Evolutionary conservation across 2,797 vertebrate genomes (phyloP).

Genomic region (Hyperoplus lanceolatus): DNA sequence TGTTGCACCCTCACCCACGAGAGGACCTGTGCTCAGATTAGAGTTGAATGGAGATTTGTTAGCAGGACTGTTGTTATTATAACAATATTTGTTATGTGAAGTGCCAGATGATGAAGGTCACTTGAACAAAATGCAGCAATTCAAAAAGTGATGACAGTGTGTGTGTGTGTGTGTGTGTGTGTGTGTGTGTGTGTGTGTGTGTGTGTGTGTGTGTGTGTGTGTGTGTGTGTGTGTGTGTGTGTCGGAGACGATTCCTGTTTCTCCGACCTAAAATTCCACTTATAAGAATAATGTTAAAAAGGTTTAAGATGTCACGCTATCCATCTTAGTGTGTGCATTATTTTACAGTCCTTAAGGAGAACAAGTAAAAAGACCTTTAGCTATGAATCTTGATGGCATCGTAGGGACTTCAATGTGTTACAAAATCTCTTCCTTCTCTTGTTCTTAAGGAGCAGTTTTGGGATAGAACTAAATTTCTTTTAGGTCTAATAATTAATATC

Average conservation of each 20-base stretch:
- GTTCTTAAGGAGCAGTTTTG: neutral
- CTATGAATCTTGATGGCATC: neutral
- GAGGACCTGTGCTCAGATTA: neutral
- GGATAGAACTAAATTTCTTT: neutral
- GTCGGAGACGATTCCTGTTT: neutral
- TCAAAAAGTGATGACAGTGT: conserved; percentile 1
- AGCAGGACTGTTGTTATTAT: neutral
- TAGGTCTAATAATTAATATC: neutral
- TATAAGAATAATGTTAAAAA: too few relatives aligned
- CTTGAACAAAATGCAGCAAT: neutral
- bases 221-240: too few relatives aligned
- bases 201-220: too few relatives aligned
- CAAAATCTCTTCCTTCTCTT: too few relatives aligned
- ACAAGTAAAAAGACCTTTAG: neutral
- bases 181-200: too few relatives aligned
- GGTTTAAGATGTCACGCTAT: neutral
- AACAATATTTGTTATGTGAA: neutral
- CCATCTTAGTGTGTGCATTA: neutral
- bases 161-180: neutral
- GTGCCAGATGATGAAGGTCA: neutral
- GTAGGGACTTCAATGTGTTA: neutral
- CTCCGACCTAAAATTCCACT: neutral
- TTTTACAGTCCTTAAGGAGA: neutral
- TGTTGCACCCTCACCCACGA: neutral
- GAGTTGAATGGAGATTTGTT: neutral